Evolutionary conservation across 2,888 invertebrate genomes (phyloP), one percentile per base, ranked within the genome.

Genomic region (Geophilus truncorum): DNA sequence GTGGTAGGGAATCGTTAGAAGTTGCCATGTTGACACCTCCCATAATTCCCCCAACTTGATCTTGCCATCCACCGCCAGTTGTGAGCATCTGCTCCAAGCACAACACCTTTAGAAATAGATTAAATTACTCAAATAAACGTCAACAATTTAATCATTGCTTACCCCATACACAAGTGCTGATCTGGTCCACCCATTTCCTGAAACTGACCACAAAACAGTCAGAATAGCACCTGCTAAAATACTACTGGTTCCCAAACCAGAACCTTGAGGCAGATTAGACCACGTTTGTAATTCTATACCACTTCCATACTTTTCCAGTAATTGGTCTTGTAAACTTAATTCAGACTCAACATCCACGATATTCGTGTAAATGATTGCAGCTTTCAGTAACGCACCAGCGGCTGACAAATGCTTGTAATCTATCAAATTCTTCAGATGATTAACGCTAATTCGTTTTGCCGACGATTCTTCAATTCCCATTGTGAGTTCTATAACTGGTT

Each of bases 21-120:
- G 85, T 83, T 15, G 88, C 88, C 36, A 87, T 84, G 80, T 87
- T 88, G 34, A 89, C 83, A 0, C 89, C 89, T 0, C 87, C 87
- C 40, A 85, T 84, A 12, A 90, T 83, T 0, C 89, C 89, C 21
- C 89, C 89, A 1, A 89, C 87, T 84, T 89, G 89, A 84, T 90
- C 90, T 84, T 90, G 90, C 90, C 90, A 90, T 0, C 90, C 90
- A 1, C 90, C 90, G 3, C 90, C 90, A 7, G 89, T 89, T 1
- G 89, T 90, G 83, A 90, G 84, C 83, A 89, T 83, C 84, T 90
- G 89, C 83, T 90, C 90, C 32, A 89, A 85, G 82, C 87, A 86
- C 15, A 89, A 84, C 2, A 89, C 89, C 89, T 89, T 82, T 34
- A 36, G 45, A 79, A 23, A 32, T 62, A 77, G 32, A 82, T n/a